Conservation (phyloP, 2,888 invertebrate genomes). For the Erebia palarica region DNA sequence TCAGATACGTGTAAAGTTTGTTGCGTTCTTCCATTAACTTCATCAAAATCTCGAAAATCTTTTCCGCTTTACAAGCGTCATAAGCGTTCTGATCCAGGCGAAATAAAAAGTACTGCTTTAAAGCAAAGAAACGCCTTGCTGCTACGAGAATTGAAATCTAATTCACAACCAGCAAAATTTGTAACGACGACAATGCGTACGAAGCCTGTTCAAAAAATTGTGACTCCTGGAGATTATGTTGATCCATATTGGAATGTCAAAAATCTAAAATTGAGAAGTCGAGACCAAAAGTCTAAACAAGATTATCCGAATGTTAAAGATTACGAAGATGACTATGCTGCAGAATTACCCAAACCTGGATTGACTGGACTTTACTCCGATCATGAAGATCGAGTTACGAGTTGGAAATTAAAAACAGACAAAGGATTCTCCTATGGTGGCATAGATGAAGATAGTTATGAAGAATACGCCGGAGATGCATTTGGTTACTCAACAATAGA, state of each 20-base stretch:
- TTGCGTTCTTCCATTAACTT: constrained; percentile 53
- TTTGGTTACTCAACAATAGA: constrained; percentile 69
- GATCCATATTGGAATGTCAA: constrained; percentile 76
- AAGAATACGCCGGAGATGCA: constrained; percentile 53
- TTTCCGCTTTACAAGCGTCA: constrained; percentile 38
- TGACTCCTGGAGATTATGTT: constrained; percentile 53
- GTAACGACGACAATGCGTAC: constrained; percentile 43
- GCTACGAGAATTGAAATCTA: constrained; percentile 49
- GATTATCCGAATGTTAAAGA: constrained; percentile 47
- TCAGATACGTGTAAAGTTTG: constrained; percentile 49
- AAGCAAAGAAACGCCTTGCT: constrained; percentile 63
- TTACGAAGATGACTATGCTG: constrained; percentile 60
- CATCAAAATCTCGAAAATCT: constrained; percentile 48
- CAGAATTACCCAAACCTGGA: constrained; percentile 69
- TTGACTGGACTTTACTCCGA: constrained; percentile 70
- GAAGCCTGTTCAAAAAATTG: constrained; percentile 49
- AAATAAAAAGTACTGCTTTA: constrained; percentile 46
- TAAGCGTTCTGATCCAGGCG: constrained; percentile 50
- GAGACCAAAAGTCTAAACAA: constrained; percentile 38
- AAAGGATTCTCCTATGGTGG: constrained; percentile 46
- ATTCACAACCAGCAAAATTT: constrained; percentile 45
- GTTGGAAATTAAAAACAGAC: constrained; percentile 51
- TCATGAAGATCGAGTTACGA: constrained; percentile 49
- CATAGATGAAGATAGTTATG: constrained; percentile 48
- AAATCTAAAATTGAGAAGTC: constrained; percentile 53